Evolutionary conservation across 2,888 invertebrate genomes (phyloP).

Genomic region (Drosophila rellima): DNA sequence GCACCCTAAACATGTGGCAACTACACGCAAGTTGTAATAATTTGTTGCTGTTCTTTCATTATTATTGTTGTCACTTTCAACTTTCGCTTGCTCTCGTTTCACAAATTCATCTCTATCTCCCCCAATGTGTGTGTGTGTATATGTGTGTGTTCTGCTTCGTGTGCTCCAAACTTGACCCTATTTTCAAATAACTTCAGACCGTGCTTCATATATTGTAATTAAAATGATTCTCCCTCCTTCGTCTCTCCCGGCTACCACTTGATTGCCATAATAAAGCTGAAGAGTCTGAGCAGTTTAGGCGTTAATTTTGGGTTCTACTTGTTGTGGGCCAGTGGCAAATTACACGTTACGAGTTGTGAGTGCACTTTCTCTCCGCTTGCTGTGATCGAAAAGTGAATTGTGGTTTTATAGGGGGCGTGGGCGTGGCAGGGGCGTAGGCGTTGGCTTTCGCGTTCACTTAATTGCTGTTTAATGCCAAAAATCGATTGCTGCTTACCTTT

Average conservation of each 20-base stretch:
- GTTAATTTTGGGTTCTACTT: conserved; percentile 77
- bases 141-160: conserved; percentile 53
- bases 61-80: conserved; percentile 71
- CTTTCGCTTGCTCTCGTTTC: conserved; percentile 73
- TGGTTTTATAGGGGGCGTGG: conserved; percentile 17
- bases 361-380: conserved; percentile 69
- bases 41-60: neutral
- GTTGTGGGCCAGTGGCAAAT: conserved; percentile 59
- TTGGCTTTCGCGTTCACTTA: conserved; percentile 41
- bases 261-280: conserved; percentile 65
- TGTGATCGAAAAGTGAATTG: conserved; percentile 62
- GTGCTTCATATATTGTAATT: conserved; percentile 55
- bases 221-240: conserved; percentile 36
- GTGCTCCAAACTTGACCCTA: conserved; percentile 71
- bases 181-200: conserved; percentile 32
- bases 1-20: conserved; percentile 13
- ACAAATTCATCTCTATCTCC: conserved; percentile 23
- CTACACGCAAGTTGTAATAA: conserved; percentile 16
- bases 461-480: conserved; percentile 66
- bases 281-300: conserved; percentile 62
- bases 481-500: conserved; percentile 65
- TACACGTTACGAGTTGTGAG: conserved; percentile 54
- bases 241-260: conserved; percentile 44
- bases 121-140: neutral
- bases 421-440: conserved; percentile 23